Percentiles rank a stretch among this genome's conserved stretches.
Conservation (phyloP, 2,888 invertebrate genomes). For the Tenthredo mesomela region DNA sequence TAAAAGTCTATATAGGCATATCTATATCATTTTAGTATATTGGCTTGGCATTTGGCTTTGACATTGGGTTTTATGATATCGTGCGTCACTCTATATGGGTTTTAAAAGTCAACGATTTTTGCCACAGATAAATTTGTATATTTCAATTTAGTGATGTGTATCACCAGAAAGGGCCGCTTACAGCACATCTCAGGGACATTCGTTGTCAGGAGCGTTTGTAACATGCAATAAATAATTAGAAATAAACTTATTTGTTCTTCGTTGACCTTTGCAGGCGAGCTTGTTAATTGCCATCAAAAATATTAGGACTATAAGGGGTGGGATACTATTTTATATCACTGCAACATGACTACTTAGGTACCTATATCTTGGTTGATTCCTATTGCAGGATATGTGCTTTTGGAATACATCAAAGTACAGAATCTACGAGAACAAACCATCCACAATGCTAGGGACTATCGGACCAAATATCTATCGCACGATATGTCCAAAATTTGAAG, state of each 20-base stretch:
- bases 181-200: too few relatives aligned
- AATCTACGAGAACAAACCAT: conserved; percentile 74
- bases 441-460: conserved; percentile 75
- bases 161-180: too few relatives aligned
- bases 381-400: conserved; percentile 73
- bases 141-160: too few relatives aligned
- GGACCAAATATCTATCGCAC: conserved; percentile 76
- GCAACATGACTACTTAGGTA: too few relatives aligned
- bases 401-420: conserved; percentile 72
- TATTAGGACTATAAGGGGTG: too few relatives aligned
- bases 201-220: too few relatives aligned
- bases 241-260: too few relatives aligned
- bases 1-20: conserved; percentile 21
- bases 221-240: too few relatives aligned
- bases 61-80: conserved; percentile 40
- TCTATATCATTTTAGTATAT: conserved; percentile 39
- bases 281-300: too few relatives aligned
- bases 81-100: conserved; percentile 33
- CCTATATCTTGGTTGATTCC: conserved; percentile 5
- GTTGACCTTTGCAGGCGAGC: too few relatives aligned
- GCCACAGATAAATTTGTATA: conserved; percentile 31
- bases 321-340: too few relatives aligned
- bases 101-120: conserved; percentile 32
- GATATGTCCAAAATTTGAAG: conserved; percentile 79
- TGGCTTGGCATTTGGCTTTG: conserved; percentile 44